Evolutionary conservation across 30 jellyfish, hydroid and myxozoan genomes (phyloP).

Genomic region (Hydractinia symbiolongicarpus): DNA sequence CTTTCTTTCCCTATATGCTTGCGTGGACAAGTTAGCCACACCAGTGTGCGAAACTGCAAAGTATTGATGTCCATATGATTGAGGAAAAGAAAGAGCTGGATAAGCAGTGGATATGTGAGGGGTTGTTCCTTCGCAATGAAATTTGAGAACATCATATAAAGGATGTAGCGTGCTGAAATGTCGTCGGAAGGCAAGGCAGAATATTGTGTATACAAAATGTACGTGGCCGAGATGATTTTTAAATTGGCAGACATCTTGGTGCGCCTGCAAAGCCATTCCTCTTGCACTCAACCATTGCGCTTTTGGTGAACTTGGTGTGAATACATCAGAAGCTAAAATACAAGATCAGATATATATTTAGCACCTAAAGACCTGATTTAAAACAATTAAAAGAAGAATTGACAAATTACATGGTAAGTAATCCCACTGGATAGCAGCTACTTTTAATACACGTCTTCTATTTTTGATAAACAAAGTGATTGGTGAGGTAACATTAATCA

Average conservation of each 20-base stretch:
- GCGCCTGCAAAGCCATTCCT: constrained; percentile 58
- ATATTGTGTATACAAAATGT: constrained; percentile 62
- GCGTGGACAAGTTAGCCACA: constrained; percentile 41
- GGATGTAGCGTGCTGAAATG: constrained; percentile 84
- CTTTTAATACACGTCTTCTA: constrained; percentile 38
- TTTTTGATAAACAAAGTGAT: constrained; percentile 51
- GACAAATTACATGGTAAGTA: constrained; percentile 21
- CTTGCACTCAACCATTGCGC: constrained; percentile 67
- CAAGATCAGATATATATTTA: no score
- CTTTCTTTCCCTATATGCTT: constrained; percentile 38
- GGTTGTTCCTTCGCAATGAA: constrained; percentile 69
- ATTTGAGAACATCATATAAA: constrained; percentile 34
- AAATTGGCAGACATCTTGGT: constrained; percentile 60
- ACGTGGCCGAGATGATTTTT: constrained; percentile 63
- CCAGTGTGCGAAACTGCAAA: constrained; percentile 82
- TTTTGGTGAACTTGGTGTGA: constrained; percentile 54
- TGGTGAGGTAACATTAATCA: constrained; percentile 52
- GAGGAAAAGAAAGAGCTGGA: constrained; percentile 14
- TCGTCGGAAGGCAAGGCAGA: constrained; percentile 71
- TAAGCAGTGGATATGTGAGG: constrained; percentile 13
- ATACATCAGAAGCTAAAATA: constrained; percentile 32
- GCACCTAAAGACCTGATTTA: no score
- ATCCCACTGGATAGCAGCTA: constrained; percentile 77
- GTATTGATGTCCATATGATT: constrained; percentile 43
- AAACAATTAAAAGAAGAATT: no score